Base-by-base conservation (phyloP, 2,888 invertebrate species). In the Caradrina clavipalpis region DNA sequence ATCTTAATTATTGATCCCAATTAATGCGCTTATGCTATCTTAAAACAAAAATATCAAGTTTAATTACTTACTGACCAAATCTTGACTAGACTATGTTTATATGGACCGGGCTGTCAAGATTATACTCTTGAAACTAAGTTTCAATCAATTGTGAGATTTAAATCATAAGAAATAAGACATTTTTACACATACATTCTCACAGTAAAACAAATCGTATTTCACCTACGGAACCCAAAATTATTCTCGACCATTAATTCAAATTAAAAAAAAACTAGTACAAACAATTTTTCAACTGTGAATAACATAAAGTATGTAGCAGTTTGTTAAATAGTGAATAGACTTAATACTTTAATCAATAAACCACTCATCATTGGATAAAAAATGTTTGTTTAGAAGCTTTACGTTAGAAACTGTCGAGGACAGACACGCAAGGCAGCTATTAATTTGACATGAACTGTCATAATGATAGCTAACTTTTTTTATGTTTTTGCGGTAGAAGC, bases 351-450 rank as follows among this genome's bases (percentile, higher is more conserved):
- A 88, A 90, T 91, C 90, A 88, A 92, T 91, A 91, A 80, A 81
- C 82, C 81, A 85, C 87, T 89, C 84, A 87, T 88, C 84, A 78
- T 80, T 84, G 80, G 86, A 88, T 89, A 86, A 87, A 88, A 88
- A 88, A 87, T 83, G 81, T 85, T 83, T 80, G 77, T 77, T 76
- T 73, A 62, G 83, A 83, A 83, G 82, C 85, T 90, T 86, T 82
- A 84, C 79, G 74, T 85, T 81, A 82, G 81, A 62, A 91, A 91
- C 74, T 87, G 82, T 90, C 92, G 89, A 92, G 93, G 92, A 61
- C 89, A 76, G 88, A 86, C 94, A 94, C 94, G 94, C 94, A 90
- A 94, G 90, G 73, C 75, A 78, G 85, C 88, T 89, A 93, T 93
- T 91, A 92, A 85, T 91, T 88, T 88, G 87, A 89, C 87, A 87